phyloP scores from a whole-genome alignment of 1,140 invertebrate species.

The Parapsyche elsis region DNA sequence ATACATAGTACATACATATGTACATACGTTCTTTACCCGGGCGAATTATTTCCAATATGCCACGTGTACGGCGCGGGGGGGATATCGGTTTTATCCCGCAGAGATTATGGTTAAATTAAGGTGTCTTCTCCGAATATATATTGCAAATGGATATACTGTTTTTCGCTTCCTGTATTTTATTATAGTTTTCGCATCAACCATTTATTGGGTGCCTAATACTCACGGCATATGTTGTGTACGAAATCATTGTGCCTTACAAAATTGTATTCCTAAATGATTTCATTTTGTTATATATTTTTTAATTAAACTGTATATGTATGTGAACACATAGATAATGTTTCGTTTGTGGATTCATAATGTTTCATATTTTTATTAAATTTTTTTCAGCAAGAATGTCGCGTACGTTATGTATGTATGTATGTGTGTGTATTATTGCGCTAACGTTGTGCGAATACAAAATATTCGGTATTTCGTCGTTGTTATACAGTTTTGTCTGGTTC shows the following conservation, averaged over 20 bases:
- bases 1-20: not conserved
- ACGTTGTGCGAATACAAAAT: not conserved
- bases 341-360: too few relatives aligned
- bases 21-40: not conserved
- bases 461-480: not conserved
- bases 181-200: too few relatives aligned
- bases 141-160: not conserved
- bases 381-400: not conserved
- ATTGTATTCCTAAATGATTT: too few relatives aligned
- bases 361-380: too few relatives aligned
- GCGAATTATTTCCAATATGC: conserved; percentile 16
- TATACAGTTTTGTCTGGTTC: not conserved
- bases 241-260: too few relatives aligned
- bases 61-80: not conserved
- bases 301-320: too few relatives aligned
- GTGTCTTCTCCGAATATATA: conserved; percentile 13
- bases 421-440: not conserved
- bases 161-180: not conserved
- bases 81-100: not conserved
- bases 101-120: conserved; percentile 14
- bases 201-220: too few relatives aligned
- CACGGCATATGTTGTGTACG: too few relatives aligned
- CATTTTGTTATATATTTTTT: too few relatives aligned
- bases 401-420: not conserved
- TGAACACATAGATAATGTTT: too few relatives aligned